Evolutionary conservation across 2,888 invertebrate genomes (phyloP).

Genomic region (Ecdyonurus torrentis): DNA sequence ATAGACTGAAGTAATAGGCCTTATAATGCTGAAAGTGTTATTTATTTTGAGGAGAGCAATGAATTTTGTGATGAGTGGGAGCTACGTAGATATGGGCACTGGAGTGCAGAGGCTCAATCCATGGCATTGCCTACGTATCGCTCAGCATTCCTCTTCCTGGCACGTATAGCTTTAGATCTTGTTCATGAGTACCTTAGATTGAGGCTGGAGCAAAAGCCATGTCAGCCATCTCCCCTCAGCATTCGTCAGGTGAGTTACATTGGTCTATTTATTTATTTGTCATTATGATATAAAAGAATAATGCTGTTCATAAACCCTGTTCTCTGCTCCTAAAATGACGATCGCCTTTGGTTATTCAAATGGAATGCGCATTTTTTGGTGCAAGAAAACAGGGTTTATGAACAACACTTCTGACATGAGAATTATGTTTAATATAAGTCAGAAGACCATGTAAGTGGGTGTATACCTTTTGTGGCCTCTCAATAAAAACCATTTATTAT

Average conservation of each 20-base stretch:
- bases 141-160: slow-evolving; percentile 69
- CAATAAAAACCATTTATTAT: too few species aligned
- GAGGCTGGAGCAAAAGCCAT: slow-evolving; percentile 65
- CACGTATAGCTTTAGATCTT: slow-evolving; percentile 74
- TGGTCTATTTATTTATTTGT: not conserved
- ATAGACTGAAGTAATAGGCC: too few species aligned
- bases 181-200: slow-evolving; percentile 80
- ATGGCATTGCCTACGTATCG: slow-evolving; percentile 71
- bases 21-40: too few species aligned
- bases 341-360: too few species aligned
- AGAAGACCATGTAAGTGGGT: too few species aligned
- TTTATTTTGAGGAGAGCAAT: not conserved
- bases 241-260: slow-evolving; percentile 49
- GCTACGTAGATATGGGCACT: slow-evolving; percentile 48
- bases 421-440: too few species aligned
- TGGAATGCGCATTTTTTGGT: too few species aligned
- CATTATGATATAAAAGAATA: not conserved
- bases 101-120: slow-evolving; percentile 57
- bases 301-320: too few species aligned
- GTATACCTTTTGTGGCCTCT: too few species aligned
- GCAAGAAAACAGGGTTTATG: too few species aligned
- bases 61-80: slow-evolving; percentile 28
- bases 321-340: too few species aligned
- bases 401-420: too few species aligned
- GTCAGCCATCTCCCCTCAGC: slow-evolving; percentile 70